Evolutionary conservation across 2,888 invertebrate species (phyloP), one percentile per base, ranked within the genome.

Genomic region (Drosophila limbata): DNA sequence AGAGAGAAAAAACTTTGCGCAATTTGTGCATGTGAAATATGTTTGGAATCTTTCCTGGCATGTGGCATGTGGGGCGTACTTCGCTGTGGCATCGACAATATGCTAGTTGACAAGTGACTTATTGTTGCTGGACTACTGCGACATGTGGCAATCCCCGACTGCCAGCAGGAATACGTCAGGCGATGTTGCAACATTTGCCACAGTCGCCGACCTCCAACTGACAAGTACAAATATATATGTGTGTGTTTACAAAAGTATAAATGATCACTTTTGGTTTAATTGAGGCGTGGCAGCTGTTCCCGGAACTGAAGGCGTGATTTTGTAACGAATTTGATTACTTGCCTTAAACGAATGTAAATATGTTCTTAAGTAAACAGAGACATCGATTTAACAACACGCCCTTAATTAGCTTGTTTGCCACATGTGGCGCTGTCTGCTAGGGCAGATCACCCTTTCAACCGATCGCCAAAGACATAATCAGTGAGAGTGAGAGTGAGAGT

Each of bases 401-500:
- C 84, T 81, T 79, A 81, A 84, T 89, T 84, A 81, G 82, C 88
- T 65, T 57, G 48, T 67, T 67, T 76, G 79, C 83, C 88, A 79
- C 83, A 83, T 82, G 85, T 80, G 73, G 61, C 45, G 64, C 53
- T 66, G 28, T 37, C 15, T 50, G 35, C 48, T 53, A 39, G 50
- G 57, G 47, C 56, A 62, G 35, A 42, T 61, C 74, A 53, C 71
- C 82, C 82, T 57, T 63, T 79, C 44, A 21, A 59, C 11, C 17
- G 44, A 21, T 51, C 53, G 28, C 53, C 39, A 59, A n/a, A 40
- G 11, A 35, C 39, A 17, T 39, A 17, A 25, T 35, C 44, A 19
- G 44, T 5, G 11, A 50, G 2, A 44, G 44, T 13, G 44, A 25
- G 19, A 19, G 44, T 5, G 11, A 50, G 2, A 44, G 44, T 13